Percentiles rank a stretch among this genome's conserved stretches.
Evolutionary conservation across 2,888 invertebrate genomes (phyloP).

Genomic region (Eugnorisma glareosa): DNA sequence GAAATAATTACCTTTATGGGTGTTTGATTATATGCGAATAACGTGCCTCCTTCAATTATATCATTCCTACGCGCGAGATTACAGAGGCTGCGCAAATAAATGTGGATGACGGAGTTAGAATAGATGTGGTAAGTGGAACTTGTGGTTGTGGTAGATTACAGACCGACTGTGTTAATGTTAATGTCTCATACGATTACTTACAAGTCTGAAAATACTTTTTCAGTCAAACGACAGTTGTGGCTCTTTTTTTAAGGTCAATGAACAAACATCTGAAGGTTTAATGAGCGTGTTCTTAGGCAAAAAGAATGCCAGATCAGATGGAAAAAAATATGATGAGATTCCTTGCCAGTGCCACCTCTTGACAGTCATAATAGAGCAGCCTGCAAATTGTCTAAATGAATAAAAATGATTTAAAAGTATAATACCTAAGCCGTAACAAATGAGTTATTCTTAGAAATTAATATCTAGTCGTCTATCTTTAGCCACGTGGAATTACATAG

Average conservation of each 20-base stretch:
- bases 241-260: not conserved
- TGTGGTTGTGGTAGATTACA: not conserved
- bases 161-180: not conserved
- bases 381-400: not conserved
- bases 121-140: slow-evolving; percentile 44
- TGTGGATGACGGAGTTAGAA: slow-evolving; percentile 24
- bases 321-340: not conserved
- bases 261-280: not conserved
- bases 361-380: not conserved
- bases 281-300: not conserved
- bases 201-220: not conserved
- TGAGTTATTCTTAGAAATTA: not conserved
- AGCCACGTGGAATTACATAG: not conserved
- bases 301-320: not conserved
- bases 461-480: not conserved
- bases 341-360: not conserved
- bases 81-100: slow-evolving; percentile 45
- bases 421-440: not conserved
- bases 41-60: slow-evolving; percentile 64
- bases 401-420: slow-evolving; percentile 1
- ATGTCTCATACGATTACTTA: not conserved
- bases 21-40: slow-evolving; percentile 69
- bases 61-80: slow-evolving; percentile 53
- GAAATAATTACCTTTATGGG: slow-evolving; percentile 69
- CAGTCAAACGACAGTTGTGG: not conserved